phyloP scores from a whole-genome alignment of 2,888 invertebrate species.

The Spilosoma lubricipeda region DNA sequence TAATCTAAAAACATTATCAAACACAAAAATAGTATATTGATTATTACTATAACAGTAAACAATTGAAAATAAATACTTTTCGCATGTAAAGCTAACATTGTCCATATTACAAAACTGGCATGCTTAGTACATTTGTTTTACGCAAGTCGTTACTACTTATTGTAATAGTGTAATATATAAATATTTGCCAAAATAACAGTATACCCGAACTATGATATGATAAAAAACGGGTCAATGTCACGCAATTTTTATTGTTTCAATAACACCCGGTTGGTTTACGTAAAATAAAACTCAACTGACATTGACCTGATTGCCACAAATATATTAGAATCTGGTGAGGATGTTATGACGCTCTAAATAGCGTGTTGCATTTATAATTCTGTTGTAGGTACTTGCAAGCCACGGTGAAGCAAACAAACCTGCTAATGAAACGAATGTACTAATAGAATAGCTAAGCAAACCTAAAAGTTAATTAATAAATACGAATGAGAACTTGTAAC shows the following conservation, averaged over 20 bases:
- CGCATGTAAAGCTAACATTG: too few species aligned
- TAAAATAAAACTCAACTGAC: conserved; percentile 43
- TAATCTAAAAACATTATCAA: too few species aligned
- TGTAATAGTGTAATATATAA: background rate
- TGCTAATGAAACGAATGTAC: background rate
- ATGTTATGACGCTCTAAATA: conserved; percentile 42
- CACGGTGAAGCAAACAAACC: background rate
- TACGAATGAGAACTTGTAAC: background rate
- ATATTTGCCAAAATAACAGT: conserved; percentile 1
- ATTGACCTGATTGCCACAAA: conserved; percentile 55
- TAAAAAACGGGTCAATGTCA: conserved; percentile 51
- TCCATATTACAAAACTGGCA: too few species aligned
- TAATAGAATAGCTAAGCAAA: background rate
- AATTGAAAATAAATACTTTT: too few species aligned
- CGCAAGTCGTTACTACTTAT: background rate
- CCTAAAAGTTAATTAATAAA: too few species aligned
- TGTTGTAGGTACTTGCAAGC: background rate
- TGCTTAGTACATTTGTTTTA: too few species aligned
- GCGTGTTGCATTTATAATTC: conserved; percentile 6
- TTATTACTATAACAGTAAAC: too few species aligned
- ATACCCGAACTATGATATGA: conserved; percentile 19
- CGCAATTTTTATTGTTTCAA: conserved; percentile 31
- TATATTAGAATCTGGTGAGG: conserved; percentile 27
- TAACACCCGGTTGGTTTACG: conserved; percentile 34
- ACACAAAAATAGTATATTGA: too few species aligned